Evolutionary conservation across 1,140 invertebrate genomes (phyloP), one percentile per base, ranked within the genome.

Genomic region (Hypsibius dujardini): DNA sequence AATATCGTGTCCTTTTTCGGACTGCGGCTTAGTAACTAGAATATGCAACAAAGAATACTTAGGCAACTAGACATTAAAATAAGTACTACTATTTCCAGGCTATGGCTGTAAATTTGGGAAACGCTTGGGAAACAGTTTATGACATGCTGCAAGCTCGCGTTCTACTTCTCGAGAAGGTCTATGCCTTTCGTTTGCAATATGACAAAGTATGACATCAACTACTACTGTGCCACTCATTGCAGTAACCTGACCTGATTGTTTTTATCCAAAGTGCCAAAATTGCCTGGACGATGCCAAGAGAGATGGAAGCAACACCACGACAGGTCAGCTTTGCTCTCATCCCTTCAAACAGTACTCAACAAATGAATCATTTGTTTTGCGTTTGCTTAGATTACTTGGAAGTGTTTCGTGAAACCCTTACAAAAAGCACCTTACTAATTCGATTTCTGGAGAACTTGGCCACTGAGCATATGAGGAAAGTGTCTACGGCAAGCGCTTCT

Each of bases 41-140:
- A 28, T 28, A 28, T 28, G 28, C 28, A 28, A 28, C 28, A 28
- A 28, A 28, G 28, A 28, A 28, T 28, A 28, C 28, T 28, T 28
- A 28, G 28, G 28, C 28, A 28, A 28, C 28, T 28, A 28, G 28
- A 28, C 28, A 28, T 28, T 28, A 28, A 28, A 28, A 28, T 28
- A 28, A 28, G 28, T 28, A 28, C 28, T 28, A 28, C 28, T 28
- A 28, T 28, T 28, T 28, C 28, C 28, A 28, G 12, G 62, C 62
- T 42, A 67, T 67, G 62, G 62, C 62, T 42, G 62, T 15, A 12
- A 67, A 42, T 67, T 45, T 67, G 62, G 62, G 62, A 7, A 67
- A 67, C 12, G 62, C 62, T 3, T 67, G 62, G 62, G 45, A 15
- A 42, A 12, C 45, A 12, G 12, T 67, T 45, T 67, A 15, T 42